Base-by-base conservation (phyloP, 2,113 vertebrate genomes). In the Phalacrocorax brasilianus region DNA sequence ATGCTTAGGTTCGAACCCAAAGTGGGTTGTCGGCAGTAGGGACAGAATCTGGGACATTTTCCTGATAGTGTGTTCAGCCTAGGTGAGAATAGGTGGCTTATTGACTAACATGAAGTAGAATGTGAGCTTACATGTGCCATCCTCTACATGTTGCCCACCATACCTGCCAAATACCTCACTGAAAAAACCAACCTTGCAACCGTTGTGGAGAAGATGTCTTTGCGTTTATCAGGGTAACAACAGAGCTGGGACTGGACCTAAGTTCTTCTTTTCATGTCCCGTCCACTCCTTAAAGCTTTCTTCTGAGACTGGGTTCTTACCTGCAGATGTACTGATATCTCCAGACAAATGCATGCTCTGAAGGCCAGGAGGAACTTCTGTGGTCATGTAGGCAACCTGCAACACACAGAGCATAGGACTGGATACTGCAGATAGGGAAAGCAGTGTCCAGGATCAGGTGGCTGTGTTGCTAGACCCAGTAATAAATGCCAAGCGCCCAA, bases 381-480 rank as follows among this genome's bases (percentile, higher is more conserved):
- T 67, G 68, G 23, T 59, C 26, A 10, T 17, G 44, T 14, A 84
- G 73, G 38, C 24, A 38, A 6, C 38, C 38, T 67, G 56, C 76
- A 81, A 42, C 62, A 21, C 18, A 30, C n/a, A 63, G 73, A 67
- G 26, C 8, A 7, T 6, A 12, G 24, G 28, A 38, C 9, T 74
- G 42, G n/a, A 49, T 45, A 24, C 59, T 63, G n/a, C 12, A 59
- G 35, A 23, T 2, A 13, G 28, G 49, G 44, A 65, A 26, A 53
- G 67, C 8, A 50, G 45, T 9, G 0, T n/a, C 38, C 0, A 0
- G 22, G 28, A 40, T 68, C 6, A 23, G n/a, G 47, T 70, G 24
- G 16, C 58, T 80, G 21, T 12, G 42, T 30, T 4, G 1, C 38
- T 38, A 71, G 13, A 32, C 12, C 8, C 12, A 7, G 63, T 23